Conservation (phyloP, 2,113 vertebrate species). For the Irena cyanogastra region DNA sequence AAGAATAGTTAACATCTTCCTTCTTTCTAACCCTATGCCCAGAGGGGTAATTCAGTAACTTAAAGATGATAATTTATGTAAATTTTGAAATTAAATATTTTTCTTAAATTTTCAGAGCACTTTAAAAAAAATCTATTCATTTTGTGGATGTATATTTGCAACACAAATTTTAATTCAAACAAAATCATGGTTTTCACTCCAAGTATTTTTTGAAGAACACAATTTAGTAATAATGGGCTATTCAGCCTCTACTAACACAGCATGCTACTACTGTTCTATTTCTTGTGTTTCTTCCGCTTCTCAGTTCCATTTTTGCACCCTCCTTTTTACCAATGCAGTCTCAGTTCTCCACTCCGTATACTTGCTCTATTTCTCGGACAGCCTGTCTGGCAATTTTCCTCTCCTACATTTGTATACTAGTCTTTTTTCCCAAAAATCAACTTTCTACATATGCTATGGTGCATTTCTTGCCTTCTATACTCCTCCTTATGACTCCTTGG, state of each 20-base stretch:
- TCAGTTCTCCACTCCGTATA: neutral
- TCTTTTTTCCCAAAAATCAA: neutral
- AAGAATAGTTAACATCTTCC: neutral
- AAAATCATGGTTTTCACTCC: neutral
- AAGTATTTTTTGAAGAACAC: neutral
- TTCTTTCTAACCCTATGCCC: neutral
- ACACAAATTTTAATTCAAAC: neutral
- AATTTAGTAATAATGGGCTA: neutral
- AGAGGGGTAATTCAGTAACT: neutral
- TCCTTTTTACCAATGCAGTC: neutral
- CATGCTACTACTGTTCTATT: neutral
- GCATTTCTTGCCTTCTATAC: neutral
- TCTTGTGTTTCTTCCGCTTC: neutral
- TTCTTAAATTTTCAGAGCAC: neutral
- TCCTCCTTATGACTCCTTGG: neutral
- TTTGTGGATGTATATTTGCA: neutral
- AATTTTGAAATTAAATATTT: neutral
- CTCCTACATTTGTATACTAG: neutral
- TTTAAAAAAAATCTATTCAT: neutral
- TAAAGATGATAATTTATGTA: neutral
- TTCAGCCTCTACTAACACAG: neutral
- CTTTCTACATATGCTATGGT: accelerated
- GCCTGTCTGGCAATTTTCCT: neutral
- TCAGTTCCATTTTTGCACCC: neutral
- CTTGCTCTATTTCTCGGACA: neutral